These are phyloP conservation scores for Cygnus olor DNA, from an alignment of 2,797 vertebrate genomes.

Conservation along the genomic window DNA sequence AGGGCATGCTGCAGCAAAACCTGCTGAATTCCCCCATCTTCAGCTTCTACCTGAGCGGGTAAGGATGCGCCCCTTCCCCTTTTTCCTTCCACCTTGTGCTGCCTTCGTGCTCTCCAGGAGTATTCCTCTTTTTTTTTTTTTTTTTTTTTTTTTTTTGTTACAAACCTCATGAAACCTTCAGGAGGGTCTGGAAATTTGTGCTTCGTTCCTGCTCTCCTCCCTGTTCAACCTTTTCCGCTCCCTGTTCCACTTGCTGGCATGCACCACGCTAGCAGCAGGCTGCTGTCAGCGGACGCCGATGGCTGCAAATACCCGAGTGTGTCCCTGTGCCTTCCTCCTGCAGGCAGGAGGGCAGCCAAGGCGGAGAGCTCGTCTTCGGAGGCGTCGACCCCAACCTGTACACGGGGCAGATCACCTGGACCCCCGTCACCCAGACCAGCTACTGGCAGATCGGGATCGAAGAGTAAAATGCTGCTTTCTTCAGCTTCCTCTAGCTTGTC, in stretches of 20 bases:
- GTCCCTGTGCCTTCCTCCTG: background rate
- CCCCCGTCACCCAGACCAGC: slow-evolving; percentile 18
- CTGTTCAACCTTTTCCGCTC: background rate
- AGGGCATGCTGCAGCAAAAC: background rate
- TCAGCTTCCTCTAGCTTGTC: background rate
- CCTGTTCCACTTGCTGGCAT: background rate
- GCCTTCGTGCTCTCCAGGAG: background rate
- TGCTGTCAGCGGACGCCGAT: background rate
- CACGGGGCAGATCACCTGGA: slow-evolving; percentile 34
- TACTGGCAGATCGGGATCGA: slow-evolving; percentile 54
- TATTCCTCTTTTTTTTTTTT: too few species aligned
- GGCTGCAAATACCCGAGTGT: background rate
- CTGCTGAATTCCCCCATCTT: background rate
- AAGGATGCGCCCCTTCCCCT: background rate
- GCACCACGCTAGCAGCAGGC: background rate
- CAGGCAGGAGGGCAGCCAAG: background rate
- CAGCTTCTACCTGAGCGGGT: slow-evolving; percentile 28
- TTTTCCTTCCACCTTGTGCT: background rate
- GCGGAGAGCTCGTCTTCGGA: slow-evolving; percentile 22
- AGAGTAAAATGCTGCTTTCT: background rate
- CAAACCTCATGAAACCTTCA: too few species aligned
- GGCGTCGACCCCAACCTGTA: slow-evolving; percentile 32
- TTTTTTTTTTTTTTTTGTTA: background rate
- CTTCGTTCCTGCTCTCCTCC: background rate
- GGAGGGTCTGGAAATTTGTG: background rate